Conservation (phyloP, 2,113 vertebrate genomes). For the Ranitomeya imitator region DNA sequence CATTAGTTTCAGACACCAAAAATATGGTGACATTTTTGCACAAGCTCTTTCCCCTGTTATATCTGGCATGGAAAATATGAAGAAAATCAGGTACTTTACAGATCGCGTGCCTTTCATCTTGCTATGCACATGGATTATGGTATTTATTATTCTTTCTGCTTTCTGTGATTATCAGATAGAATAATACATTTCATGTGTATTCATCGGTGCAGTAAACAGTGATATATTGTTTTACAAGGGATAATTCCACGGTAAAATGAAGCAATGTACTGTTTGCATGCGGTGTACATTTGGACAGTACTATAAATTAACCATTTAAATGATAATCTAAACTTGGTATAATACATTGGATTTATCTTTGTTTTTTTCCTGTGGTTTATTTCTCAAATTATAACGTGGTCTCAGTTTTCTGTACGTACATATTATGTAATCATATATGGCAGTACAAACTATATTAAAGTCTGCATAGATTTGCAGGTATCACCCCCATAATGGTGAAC, state of each 20-base stretch:
- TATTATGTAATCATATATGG: too few relatives aligned
- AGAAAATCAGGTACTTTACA: slow-evolving; percentile 77
- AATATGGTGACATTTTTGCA: slow-evolving; percentile 81
- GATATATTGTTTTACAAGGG: not conserved
- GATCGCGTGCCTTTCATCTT: not conserved
- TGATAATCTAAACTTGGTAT: too few relatives aligned
- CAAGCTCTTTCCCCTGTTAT: slow-evolving; percentile 78
- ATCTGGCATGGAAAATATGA: slow-evolving; percentile 71
- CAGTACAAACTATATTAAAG: too few relatives aligned
- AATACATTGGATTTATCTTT: too few relatives aligned
- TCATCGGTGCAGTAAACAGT: not conserved
- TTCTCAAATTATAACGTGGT: too few relatives aligned
- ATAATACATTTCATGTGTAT: not conserved
- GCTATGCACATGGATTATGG: too few relatives aligned
- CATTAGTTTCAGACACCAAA: slow-evolving; percentile 84
- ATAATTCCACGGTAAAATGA: not conserved
- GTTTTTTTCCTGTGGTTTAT: too few relatives aligned
- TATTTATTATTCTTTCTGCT: not conserved
- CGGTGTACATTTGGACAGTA: not conserved
- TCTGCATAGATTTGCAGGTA: too few relatives aligned
- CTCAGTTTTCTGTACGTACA: too few relatives aligned
- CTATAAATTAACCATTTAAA: too few relatives aligned
- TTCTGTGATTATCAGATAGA: not conserved
- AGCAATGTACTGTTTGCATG: not conserved
- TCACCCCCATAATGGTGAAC: too few relatives aligned